Conservation (phyloP, 1,140 invertebrate genomes). For the Drosophila lacteicornis region DNA sequence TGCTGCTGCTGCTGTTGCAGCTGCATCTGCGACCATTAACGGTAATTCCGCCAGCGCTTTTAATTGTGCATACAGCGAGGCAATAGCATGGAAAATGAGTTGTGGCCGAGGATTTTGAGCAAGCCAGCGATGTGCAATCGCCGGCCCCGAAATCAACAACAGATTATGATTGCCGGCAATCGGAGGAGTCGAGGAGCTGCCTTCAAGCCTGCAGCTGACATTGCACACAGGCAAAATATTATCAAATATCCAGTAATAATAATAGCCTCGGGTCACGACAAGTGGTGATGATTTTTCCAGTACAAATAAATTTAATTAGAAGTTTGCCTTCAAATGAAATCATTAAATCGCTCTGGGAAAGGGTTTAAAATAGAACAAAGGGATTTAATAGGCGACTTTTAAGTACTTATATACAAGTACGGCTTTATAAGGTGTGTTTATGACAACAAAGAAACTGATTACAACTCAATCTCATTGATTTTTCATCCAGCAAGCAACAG, state of each 20-base stretch:
- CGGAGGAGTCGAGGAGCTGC: background rate
- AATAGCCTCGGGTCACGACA: background rate
- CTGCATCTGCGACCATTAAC: constrained; percentile 72
- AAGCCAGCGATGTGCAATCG: constrained; percentile 18
- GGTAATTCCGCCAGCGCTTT: constrained; percentile 78
- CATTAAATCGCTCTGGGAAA: background rate
- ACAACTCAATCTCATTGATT: background rate
- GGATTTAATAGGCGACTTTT: background rate
- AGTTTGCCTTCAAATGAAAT: background rate
- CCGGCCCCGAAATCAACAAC: constrained; percentile 20
- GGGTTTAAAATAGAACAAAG: background rate
- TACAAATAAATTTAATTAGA: constrained; percentile 8
- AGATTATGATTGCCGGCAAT: constrained; percentile 19
- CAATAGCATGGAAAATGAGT: constrained; percentile 70
- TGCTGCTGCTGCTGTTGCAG: constrained; percentile 29
- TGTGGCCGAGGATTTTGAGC: constrained; percentile 42
- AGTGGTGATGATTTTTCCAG: too few relatives aligned
- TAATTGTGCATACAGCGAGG: constrained; percentile 71
- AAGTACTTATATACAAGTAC: background rate
- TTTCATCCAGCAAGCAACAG: background rate
- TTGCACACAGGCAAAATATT: background rate
- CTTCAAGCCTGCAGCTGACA: constrained; percentile 5
- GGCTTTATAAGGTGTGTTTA: background rate
- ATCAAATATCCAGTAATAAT: constrained; percentile 1
- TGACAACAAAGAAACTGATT: background rate